Evolutionary conservation across 2,113 vertebrate genomes (phyloP).

Genomic region (Condylura cristata): DNA sequence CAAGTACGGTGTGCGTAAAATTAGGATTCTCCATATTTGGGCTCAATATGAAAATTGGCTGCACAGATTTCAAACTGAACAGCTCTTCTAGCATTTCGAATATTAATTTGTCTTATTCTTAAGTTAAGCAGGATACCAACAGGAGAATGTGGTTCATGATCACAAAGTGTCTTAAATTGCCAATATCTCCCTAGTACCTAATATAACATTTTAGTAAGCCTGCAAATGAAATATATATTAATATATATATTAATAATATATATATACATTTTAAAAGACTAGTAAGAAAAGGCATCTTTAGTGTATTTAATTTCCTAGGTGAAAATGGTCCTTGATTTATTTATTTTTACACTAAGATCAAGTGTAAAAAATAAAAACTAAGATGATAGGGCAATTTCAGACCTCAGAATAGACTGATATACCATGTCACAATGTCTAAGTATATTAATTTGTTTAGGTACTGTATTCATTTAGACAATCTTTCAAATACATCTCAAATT

Average conservation of each 20-base stretch:
- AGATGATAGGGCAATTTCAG: background rate
- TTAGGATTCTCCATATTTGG: background rate
- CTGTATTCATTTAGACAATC: background rate
- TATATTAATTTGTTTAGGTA: background rate
- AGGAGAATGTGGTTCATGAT: background rate
- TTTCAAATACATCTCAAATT: background rate
- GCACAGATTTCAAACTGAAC: background rate
- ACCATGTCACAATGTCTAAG: background rate
- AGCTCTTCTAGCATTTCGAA: background rate
- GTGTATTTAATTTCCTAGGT: background rate
- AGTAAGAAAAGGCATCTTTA: background rate
- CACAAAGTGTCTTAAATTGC: background rate
- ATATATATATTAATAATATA: too few relatives aligned
- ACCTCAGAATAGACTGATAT: background rate
- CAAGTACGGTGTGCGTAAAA: background rate
- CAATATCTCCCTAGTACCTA: background rate
- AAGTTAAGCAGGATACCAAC: background rate
- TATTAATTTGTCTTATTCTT: background rate
- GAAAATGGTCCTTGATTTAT: background rate
- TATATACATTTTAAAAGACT: slow-evolving; percentile 24
- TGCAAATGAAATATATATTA: background rate
- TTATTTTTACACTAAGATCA: background rate
- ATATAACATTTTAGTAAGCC: background rate
- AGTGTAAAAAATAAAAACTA: background rate
- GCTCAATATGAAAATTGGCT: background rate